Percentiles rank a stretch among this genome's conserved stretches.
Evolutionary conservation across 2,888 invertebrate species (phyloP).

Genomic region (Corbicula japonica): DNA sequence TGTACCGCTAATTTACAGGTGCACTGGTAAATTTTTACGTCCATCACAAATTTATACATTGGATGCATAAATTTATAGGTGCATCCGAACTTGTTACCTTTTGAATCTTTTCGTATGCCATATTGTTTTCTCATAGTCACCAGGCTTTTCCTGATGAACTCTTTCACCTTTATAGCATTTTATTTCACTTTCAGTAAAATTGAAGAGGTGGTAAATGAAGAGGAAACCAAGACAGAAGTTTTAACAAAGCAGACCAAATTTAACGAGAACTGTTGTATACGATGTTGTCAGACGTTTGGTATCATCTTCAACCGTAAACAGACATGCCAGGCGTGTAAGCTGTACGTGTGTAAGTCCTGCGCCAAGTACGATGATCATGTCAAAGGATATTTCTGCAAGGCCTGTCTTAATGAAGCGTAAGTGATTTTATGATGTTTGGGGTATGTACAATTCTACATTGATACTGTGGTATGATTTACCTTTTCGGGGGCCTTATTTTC

Average conservation of each 20-base stretch:
- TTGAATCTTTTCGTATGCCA: too few relatives aligned
- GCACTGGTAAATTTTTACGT: too few relatives aligned
- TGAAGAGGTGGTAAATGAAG: slow-evolving; percentile 78
- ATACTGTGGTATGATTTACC: too few relatives aligned
- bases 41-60: too few relatives aligned
- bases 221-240: slow-evolving; percentile 77
- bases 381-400: slow-evolving; percentile 83
- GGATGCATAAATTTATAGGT: too few relatives aligned
- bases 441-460: too few relatives aligned
- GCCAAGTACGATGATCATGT: slow-evolving; percentile 74
- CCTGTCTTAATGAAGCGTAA: slow-evolving; percentile 85
- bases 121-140: too few relatives aligned
- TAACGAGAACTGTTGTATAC: slow-evolving; percentile 83
- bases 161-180: background rate
- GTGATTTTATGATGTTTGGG: slow-evolving; percentile 30
- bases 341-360: slow-evolving; percentile 85
- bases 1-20: too few relatives aligned
- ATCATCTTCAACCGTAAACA: slow-evolving; percentile 85
- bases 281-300: slow-evolving; percentile 83
- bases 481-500: too few relatives aligned
- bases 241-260: slow-evolving; percentile 78
- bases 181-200: slow-evolving; percentile 77
- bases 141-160: too few relatives aligned
- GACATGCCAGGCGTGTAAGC: slow-evolving; percentile 82
- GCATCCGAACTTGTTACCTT: too few relatives aligned